A percentile compares a stretch with the other conserved stretches of the same genome.
Conservation (phyloP, 2,888 invertebrate species). For the Elgonia sp. region DNA sequence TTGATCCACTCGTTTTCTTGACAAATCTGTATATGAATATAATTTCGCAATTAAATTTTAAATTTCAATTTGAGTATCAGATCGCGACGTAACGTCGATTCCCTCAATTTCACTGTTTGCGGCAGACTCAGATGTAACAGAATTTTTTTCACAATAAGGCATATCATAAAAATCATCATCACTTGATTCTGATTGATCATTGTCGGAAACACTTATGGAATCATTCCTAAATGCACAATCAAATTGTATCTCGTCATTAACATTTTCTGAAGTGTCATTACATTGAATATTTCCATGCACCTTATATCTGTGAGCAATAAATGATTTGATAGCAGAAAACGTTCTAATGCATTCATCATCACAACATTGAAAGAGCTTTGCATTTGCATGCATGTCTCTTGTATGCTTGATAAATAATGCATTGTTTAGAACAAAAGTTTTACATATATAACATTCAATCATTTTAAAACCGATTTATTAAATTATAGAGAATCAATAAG, state of each 20-base stretch:
- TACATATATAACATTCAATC: background rate
- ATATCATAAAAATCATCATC: too few relatives aligned
- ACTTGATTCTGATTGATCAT: too few relatives aligned
- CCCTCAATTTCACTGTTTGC: too few relatives aligned
- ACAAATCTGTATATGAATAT: slow-evolving; percentile 16
- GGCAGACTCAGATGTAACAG: too few relatives aligned
- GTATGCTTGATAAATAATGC: background rate
- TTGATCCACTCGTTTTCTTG: slow-evolving; percentile 34
- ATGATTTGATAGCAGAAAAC: background rate
- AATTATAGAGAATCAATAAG: background rate
- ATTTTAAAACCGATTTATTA: background rate
- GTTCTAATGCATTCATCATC: background rate
- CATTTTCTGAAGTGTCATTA: background rate
- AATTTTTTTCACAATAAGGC: too few relatives aligned
- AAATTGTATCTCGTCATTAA: background rate
- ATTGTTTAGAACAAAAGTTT: background rate
- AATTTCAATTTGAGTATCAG: background rate
- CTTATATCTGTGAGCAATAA: slow-evolving; percentile 3
- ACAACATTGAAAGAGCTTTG: background rate
- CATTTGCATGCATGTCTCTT: background rate
- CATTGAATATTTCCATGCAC: background rate
- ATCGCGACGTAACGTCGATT: too few relatives aligned
- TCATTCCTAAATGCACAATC: too few relatives aligned
- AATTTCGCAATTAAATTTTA: slow-evolving; percentile 33
- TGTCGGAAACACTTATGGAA: too few relatives aligned